Conservation (phyloP, 2,797 vertebrate genomes). For the Eptatretus atami region DNA sequence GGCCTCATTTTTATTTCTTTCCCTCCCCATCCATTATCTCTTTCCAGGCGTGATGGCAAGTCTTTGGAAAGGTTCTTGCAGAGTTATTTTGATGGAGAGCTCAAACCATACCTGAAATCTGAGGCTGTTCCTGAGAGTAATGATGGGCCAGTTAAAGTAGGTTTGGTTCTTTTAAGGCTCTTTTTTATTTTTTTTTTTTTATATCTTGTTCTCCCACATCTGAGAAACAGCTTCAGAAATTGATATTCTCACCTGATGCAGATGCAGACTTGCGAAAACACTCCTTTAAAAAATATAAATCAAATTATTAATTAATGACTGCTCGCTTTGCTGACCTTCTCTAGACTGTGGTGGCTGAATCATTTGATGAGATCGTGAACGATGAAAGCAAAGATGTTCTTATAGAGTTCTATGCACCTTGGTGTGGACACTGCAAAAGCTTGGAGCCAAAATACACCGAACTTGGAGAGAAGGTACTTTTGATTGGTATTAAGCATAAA, state of each 20-base stretch:
- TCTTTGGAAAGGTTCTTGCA: conserved; percentile 64
- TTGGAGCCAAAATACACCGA: conserved; percentile 88
- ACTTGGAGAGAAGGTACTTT: conserved; percentile 57
- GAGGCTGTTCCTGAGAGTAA: conserved; percentile 63
- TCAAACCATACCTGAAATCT: conserved; percentile 79
- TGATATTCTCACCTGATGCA: background rate
- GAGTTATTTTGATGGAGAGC: conserved; percentile 46
- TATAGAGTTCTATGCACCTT: conserved; percentile 85
- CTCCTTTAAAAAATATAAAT: too few species aligned
- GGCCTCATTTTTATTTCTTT: background rate
- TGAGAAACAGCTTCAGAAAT: too few species aligned
- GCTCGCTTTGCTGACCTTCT: conserved; percentile 4
- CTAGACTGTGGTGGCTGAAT: conserved; percentile 31
- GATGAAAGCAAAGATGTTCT: conserved; percentile 70
- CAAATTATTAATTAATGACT: too few species aligned
- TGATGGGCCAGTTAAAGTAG: conserved; percentile 74
- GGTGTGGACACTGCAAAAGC: conserved; percentile 95
- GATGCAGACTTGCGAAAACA: background rate
- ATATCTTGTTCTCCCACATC: too few species aligned
- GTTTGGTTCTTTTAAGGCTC: background rate
- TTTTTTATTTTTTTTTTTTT: too few species aligned
- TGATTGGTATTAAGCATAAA: background rate
- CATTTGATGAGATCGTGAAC: conserved; percentile 48
- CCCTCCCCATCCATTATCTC: background rate
- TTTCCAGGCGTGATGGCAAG: conserved; percentile 53